Percentiles rank a stretch among this genome's conserved stretches.
These are phyloP conservation scores for Pyrochroa serraticornis DNA, from an alignment of 2,888 invertebrate species.

Conservation along the genomic window DNA sequence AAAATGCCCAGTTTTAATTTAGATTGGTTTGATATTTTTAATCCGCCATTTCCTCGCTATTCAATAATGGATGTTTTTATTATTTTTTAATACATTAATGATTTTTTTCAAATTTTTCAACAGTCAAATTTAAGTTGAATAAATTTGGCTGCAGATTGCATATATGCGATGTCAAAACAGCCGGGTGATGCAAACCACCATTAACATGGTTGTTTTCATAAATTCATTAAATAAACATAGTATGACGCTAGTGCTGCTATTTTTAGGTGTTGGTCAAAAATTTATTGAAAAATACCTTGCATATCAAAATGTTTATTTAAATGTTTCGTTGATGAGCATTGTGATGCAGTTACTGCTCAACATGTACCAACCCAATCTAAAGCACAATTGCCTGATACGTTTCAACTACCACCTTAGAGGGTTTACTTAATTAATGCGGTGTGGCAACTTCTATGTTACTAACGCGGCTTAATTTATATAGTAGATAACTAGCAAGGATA, in stretches of 20 bases:
- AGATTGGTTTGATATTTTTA: too few relatives aligned
- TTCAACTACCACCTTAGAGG: conserved; percentile 41
- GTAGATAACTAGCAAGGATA: conserved; percentile 32
- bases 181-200: too few relatives aligned
- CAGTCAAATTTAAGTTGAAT: too few relatives aligned
- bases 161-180: too few relatives aligned
- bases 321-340: conserved; percentile 20
- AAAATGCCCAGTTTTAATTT: too few relatives aligned
- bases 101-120: too few relatives aligned
- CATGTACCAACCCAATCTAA: conserved; percentile 30
- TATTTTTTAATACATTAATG: too few relatives aligned
- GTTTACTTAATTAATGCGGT: conserved; percentile 43
- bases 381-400: conserved; percentile 35
- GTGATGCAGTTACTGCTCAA: conserved; percentile 26
- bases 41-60: too few relatives aligned
- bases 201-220: not conserved
- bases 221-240: not conserved
- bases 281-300: conserved; percentile 9
- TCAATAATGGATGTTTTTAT: too few relatives aligned
- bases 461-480: conserved; percentile 41
- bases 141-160: too few relatives aligned
- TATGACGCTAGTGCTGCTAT: conserved; percentile 12
- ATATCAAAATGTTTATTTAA: conserved; percentile 18
- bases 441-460: conserved; percentile 40
- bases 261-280: conserved; percentile 8